A percentile compares a stretch with the other conserved stretches of the same genome.
phyloP scores from a whole-genome alignment of 2,113 vertebrate species.

The Melanocharis versteri region DNA sequence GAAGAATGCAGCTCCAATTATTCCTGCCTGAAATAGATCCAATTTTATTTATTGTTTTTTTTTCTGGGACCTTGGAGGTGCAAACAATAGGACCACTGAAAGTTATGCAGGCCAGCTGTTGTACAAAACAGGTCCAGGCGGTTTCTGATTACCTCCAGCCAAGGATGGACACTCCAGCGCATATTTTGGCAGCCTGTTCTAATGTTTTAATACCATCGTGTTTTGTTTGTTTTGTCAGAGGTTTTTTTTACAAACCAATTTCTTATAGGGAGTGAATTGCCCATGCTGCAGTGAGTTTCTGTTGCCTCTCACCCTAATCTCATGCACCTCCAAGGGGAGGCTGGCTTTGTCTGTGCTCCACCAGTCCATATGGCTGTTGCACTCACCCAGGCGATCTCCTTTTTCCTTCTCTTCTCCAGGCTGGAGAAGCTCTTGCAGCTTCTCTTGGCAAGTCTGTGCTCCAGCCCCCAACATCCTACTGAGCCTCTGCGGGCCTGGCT shows the following conservation, averaged over 20 bases:
- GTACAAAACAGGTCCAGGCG: accelerated
- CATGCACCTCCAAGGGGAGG: not conserved
- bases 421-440: not conserved
- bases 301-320: not conserved
- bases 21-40: not conserved
- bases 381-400: not conserved
- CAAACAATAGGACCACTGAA: not conserved
- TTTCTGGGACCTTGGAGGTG: not conserved
- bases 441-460: not conserved
- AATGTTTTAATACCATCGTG: not conserved
- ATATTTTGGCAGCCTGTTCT: not conserved
- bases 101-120: not conserved
- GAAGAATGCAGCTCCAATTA: not conserved
- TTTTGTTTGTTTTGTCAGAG: not conserved
- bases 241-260: not conserved
- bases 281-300: not conserved
- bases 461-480: not conserved
- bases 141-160: not conserved
- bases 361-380: accelerated
- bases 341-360: not conserved
- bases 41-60: not conserved
- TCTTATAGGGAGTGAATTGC: not conserved
- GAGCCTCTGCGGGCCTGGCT: not conserved
- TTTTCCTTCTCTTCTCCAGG: not conserved
- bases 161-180: not conserved